These are phyloP conservation scores for Notospermus geniculatus DNA, from an alignment of 1,140 invertebrate genomes.

Conservation along the genomic window DNA sequence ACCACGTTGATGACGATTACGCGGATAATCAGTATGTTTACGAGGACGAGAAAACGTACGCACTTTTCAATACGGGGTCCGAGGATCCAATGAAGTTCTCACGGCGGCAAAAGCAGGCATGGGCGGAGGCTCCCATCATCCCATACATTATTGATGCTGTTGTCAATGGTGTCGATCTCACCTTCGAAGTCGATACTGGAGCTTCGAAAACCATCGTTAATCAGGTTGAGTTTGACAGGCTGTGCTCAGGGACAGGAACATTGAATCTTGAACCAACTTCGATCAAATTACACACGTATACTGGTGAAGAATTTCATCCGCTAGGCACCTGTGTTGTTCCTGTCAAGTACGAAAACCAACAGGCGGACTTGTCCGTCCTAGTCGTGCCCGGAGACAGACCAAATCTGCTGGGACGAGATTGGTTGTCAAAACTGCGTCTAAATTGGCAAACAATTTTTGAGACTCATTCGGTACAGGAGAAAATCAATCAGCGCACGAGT, in stretches of 20 bases:
- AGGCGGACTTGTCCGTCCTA: conserved; percentile 1
- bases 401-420: conserved; percentile 20
- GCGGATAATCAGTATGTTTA: no score
- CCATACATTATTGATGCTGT: no score
- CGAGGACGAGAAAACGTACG: no score
- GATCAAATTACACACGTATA: conserved; percentile 20
- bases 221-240: conserved; percentile 13
- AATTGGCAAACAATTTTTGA: conserved; percentile 18
- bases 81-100: no score
- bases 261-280: conserved; percentile 1
- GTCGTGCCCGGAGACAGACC: conserved; percentile 18
- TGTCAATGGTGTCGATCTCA: not conserved
- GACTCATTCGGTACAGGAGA: conserved; percentile 13
- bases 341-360: conserved; percentile 14
- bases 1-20: no score
- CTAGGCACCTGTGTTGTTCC: conserved; percentile 15
- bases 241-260: not conserved
- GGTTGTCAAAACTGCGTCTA: conserved; percentile 15
- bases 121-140: no score
- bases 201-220: conserved; percentile 16
- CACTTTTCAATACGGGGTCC: no score
- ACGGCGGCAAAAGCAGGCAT: no score
- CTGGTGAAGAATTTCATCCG: conserved; percentile 17
- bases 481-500: not conserved
- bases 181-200: conserved; percentile 23